Evolutionary conservation across 2,888 invertebrate species (phyloP), one percentile per base, ranked within the genome.

Genomic region (Nysson spinosus): DNA sequence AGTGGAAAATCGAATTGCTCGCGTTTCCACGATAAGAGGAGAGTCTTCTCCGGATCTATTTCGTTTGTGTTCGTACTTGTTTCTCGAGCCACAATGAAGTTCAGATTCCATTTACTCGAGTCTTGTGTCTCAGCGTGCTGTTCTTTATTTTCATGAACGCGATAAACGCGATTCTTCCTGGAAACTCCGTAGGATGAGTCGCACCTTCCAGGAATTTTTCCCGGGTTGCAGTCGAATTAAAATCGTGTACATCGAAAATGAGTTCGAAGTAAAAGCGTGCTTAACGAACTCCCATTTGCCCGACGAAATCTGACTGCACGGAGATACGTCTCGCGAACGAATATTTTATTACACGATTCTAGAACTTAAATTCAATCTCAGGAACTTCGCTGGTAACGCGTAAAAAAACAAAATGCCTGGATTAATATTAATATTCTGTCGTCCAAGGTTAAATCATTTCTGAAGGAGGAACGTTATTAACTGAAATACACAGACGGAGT

Each of bases 1-100:
- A 34, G 28, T 30, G 16, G 35, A 34, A 39, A 46, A 55, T 55
- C 46, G 46, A 46, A 39, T 37, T 46, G 44, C 9, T 7, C 28
- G 44, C 28, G 16, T 46, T 55, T 37, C 9, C 54, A 30, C 35
- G 28, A 20, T 11, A 19, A 39, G 30, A 28, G 44, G 7, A 28
- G 20, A 39, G 30, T 46, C 44, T 32, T 32, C 7, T n/a, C 26
- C 16, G 28, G 11, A 35, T 39, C 46, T 22, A 37, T 39, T 32
- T 42, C n/a, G 34, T 14, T 14, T 34, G 24, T 19, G 28, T 28
- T 7, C 24, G 34, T 39, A 11, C 39, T 20, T 20, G n/a, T 22
- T 39, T 39, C 16, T 19, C 5, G 19, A 30, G 4, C 9, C 26
- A 17, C 11, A 49, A 39, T 30, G 40, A 50, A 19, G 40, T 50